Conservation (phyloP, 2,888 invertebrate species). For the Amblyjoppa fuscipennis region DNA sequence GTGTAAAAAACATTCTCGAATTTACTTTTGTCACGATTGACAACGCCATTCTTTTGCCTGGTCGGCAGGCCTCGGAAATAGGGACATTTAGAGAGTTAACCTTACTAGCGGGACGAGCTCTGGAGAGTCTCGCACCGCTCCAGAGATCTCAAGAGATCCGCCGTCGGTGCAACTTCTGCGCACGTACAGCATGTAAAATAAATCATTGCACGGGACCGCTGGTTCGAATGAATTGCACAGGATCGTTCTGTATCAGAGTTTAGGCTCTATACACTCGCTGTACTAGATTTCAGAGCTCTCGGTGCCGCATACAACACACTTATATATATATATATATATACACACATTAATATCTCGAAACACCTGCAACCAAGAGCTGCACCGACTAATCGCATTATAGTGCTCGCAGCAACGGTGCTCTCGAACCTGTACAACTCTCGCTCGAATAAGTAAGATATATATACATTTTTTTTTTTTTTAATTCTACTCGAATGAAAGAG, state of each 20-base stretch:
- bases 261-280: conserved; percentile 30
- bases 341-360: conserved; percentile 30
- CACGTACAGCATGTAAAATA: not conserved
- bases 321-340: not conserved
- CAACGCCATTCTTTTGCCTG: too few relatives aligned
- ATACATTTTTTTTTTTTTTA: conserved; percentile 22
- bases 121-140: not conserved
- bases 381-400: conserved; percentile 59
- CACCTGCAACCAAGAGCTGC: conserved; percentile 53
- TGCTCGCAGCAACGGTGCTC: conserved; percentile 37
- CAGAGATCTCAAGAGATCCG: not conserved
- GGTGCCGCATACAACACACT: not conserved
- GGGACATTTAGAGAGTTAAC: too few relatives aligned
- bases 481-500: conserved; percentile 34
- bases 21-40: too few relatives aligned
- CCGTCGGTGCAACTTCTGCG: not conserved
- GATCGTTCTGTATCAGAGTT: not conserved
- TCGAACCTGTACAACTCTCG: conserved; percentile 18
- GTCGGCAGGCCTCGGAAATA: too few relatives aligned
- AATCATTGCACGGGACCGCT: conserved; percentile 22
- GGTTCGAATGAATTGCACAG: not conserved
- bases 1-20: too few relatives aligned
- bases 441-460: conserved; percentile 25
- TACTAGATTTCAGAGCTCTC: conserved; percentile 18
- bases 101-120: not conserved